Percentiles rank a stretch among this genome's conserved stretches.
Evolutionary conservation across 2,888 invertebrate species (phyloP).

Genomic region (Sinodicranocentrus sp.): DNA sequence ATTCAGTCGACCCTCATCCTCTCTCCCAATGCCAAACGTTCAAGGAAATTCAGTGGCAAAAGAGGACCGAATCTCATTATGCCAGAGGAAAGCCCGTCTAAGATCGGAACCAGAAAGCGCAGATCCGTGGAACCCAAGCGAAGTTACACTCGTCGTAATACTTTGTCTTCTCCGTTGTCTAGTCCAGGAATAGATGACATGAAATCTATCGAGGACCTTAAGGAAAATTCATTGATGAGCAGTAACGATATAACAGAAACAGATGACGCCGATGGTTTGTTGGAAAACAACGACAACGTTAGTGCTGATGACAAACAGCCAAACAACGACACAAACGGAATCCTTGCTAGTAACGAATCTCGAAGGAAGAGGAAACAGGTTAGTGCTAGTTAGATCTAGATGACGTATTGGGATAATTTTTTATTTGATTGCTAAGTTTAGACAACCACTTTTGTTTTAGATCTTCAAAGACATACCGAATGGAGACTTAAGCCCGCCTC

Average conservation of each 20-base stretch:
- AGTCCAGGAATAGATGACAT: slow-evolving; percentile 36
- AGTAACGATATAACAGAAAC: slow-evolving; percentile 5
- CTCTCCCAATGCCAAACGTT: slow-evolving; percentile 58
- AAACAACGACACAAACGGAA: slow-evolving; percentile 18
- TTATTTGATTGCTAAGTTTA: no score
- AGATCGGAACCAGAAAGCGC: slow-evolving; percentile 64
- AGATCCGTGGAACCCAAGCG: slow-evolving; percentile 61
- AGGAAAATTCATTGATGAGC: slow-evolving; percentile 19
- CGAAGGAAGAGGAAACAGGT: slow-evolving; percentile 74
- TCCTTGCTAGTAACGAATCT: slow-evolving; percentile 43
- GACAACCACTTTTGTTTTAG: slow-evolving; percentile 51
- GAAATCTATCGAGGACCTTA: slow-evolving; percentile 40
- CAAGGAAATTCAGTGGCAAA: slow-evolving; percentile 68
- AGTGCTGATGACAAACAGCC: slow-evolving; percentile 24
- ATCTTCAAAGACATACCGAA: slow-evolving; percentile 74
- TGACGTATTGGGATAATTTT: no score
- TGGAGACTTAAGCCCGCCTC: slow-evolving; percentile 75
- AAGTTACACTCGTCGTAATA: slow-evolving; percentile 69
- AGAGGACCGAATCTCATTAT: slow-evolving; percentile 27
- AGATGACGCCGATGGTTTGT: neutral
- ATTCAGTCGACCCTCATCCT: slow-evolving; percentile 31
- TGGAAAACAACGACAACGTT: neutral
- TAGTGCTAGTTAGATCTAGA: slow-evolving; percentile 6
- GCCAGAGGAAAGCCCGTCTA: slow-evolving; percentile 49
- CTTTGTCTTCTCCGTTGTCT: slow-evolving; percentile 33